Evolutionary conservation across 2,797 vertebrate species (phyloP).

Genomic region (Esox masquinongy): DNA sequence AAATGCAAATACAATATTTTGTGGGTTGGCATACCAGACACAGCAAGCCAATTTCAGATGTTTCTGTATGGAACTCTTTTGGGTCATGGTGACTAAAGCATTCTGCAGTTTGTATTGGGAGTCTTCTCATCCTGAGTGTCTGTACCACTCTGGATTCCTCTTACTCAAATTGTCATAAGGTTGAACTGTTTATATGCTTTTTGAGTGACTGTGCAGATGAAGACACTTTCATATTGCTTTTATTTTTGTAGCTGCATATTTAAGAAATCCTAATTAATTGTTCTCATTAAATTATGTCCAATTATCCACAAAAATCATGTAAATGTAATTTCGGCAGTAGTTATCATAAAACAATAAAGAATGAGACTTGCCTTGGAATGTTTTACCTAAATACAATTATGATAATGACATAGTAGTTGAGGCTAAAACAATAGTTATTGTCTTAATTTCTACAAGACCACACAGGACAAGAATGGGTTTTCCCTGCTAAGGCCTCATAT

Average conservation of each 20-base stretch:
- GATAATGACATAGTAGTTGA: background rate
- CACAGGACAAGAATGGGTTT: background rate
- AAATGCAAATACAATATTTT: background rate
- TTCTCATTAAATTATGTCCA: slow-evolving; percentile 48
- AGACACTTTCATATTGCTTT: slow-evolving; percentile 38
- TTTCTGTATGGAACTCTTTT: background rate
- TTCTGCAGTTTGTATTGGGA: background rate
- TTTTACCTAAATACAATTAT: slow-evolving; percentile 35
- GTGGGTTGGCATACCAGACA: background rate
- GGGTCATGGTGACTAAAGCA: background rate
- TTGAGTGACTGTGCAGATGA: slow-evolving; percentile 20
- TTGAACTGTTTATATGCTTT: slow-evolving; percentile 30
- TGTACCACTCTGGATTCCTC: background rate
- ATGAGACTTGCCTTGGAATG: slow-evolving; percentile 12
- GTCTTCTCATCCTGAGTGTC: slow-evolving; percentile 2
- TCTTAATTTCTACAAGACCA: slow-evolving; percentile 38
- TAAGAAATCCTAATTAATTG: slow-evolving; percentile 39
- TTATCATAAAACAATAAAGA: slow-evolving; percentile 31
- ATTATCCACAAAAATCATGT: slow-evolving; percentile 26
- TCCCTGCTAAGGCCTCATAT: slow-evolving; percentile 26
- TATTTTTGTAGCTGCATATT: slow-evolving; percentile 60
- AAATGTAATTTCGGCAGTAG: slow-evolving; percentile 18
- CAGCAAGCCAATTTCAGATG: background rate
- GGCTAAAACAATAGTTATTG: background rate
- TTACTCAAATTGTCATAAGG: background rate